Percentiles rank a stretch among this genome's conserved stretches.
phyloP scores from a whole-genome alignment of 2,888 invertebrate species.

The Patella depressa region DNA sequence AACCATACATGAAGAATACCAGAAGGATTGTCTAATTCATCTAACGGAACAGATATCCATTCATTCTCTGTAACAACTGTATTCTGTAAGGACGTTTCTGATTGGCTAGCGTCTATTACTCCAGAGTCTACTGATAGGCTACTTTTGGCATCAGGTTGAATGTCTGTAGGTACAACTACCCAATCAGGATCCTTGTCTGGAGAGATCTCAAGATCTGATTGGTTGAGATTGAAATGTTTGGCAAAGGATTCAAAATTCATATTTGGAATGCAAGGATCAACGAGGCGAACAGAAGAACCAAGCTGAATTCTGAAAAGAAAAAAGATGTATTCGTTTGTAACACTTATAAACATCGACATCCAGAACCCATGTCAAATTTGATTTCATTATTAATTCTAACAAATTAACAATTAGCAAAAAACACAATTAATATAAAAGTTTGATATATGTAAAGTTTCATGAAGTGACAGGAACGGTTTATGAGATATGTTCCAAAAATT shows the following conservation, averaged over 20 bases:
- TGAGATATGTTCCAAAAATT: too few relatives aligned
- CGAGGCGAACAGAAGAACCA: conserved; percentile 73
- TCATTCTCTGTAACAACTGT: conserved; percentile 8
- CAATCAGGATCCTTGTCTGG: conserved; percentile 1
- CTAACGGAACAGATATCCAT: conserved; percentile 37
- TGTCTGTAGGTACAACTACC: conserved; percentile 10
- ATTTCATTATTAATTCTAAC: too few relatives aligned
- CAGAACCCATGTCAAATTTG: too few relatives aligned
- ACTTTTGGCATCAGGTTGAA: conserved; percentile 38
- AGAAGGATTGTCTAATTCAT: conserved; percentile 65
- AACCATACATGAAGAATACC: conserved; percentile 90
- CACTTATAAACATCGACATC: too few relatives aligned
- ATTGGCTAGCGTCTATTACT: conserved; percentile 33
- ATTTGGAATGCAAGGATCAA: conserved; percentile 82
- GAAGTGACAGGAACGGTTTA: too few relatives aligned
- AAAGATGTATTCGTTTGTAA: too few relatives aligned
- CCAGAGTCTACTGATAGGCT: conserved; percentile 53
- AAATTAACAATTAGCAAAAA: too few relatives aligned
- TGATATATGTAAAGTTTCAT: too few relatives aligned
- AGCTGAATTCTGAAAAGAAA: conserved; percentile 67
- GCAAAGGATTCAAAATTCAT: conserved; percentile 58
- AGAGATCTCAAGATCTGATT: conserved; percentile 1
- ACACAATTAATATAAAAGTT: too few relatives aligned
- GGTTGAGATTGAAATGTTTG: conserved; percentile 38
- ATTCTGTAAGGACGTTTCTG: background rate